These are phyloP conservation scores for Drosophila miranda DNA, from an alignment of 1,140 invertebrate genomes.

Conservation along the genomic window DNA sequence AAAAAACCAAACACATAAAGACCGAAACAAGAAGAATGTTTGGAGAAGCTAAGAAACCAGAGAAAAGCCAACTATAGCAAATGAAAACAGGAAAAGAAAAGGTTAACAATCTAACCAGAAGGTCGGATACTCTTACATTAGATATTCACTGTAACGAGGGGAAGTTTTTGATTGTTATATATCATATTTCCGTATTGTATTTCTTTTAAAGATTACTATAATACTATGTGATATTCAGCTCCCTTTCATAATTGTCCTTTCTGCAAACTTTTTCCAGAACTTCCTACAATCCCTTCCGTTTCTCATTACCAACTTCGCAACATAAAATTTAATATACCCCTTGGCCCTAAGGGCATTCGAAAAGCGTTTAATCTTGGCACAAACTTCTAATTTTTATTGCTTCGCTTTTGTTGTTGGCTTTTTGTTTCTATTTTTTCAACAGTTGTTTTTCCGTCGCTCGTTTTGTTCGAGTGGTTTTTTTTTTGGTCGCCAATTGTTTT, in stretches of 20 bases:
- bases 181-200: no score
- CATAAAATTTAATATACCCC: slow-evolving; percentile 7
- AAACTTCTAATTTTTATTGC: slow-evolving; percentile 74
- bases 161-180: neutral
- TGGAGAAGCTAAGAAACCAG: slow-evolving; percentile 24
- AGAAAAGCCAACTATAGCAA: slow-evolving; percentile 15
- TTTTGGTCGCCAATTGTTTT: slow-evolving; percentile 45
- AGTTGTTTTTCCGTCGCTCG: slow-evolving; percentile 45
- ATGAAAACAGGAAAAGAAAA: neutral
- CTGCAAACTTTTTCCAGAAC: neutral
- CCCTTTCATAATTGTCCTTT: no score
- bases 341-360: slow-evolving; percentile 27
- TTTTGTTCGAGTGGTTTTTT: slow-evolving; percentile 43
- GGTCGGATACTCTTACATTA: neutral
- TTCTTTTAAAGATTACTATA: no score
- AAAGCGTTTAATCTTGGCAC: slow-evolving; percentile 70
- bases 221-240: no score
- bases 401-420: slow-evolving; percentile 58
- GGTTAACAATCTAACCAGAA: neutral
- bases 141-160: no score
- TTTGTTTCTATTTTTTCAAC: slow-evolving; percentile 36
- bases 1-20: slow-evolving; percentile 33
- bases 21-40: slow-evolving; percentile 30
- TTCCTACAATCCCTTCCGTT: neutral
- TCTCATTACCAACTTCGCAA: slow-evolving; percentile 14